These are phyloP conservation scores for Oeneis ivallda DNA, from an alignment of 2,888 invertebrate genomes.

Conservation along the genomic window DNA sequence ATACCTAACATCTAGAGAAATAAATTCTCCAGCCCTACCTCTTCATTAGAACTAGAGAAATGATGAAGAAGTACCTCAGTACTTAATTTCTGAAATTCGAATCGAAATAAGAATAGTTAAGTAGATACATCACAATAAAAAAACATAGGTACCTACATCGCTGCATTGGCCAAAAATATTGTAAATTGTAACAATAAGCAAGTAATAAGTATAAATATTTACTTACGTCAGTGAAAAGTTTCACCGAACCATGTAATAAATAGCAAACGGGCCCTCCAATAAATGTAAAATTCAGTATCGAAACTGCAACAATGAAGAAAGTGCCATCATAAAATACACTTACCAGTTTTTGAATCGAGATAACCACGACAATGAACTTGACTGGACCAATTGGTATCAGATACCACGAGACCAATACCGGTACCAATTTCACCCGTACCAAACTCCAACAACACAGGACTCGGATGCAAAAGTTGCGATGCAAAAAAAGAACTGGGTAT, in stretches of 20 bases:
- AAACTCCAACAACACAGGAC: constrained; percentile 51
- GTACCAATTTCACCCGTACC: constrained; percentile 61
- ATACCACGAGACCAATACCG: constrained; percentile 52
- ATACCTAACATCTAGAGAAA: no score
- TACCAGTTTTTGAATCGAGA: constrained; percentile 71
- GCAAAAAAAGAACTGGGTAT: constrained; percentile 45
- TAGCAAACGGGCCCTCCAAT: constrained; percentile 19
- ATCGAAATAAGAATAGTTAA: background rate
- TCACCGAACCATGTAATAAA: constrained; percentile 1
- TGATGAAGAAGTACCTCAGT: no score
- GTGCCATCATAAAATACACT: constrained; percentile 50
- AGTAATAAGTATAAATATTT: no score
- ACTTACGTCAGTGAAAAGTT: background rate
- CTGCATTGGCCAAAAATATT: constrained; percentile 5
- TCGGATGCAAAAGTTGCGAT: constrained; percentile 52
- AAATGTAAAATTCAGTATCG: constrained; percentile 23
- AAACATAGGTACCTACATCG: no score
- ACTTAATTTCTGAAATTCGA: no score
- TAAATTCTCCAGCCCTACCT: no score
- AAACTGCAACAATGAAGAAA: constrained; percentile 56
- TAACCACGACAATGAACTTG: constrained; percentile 67
- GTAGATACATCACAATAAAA: no score
- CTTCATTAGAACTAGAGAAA: no score
- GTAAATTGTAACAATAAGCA: no score
- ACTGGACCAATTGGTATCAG: constrained; percentile 60